Conservation (phyloP, 1,140 invertebrate species). For the Carcinoscorpius rotundicauda region DNA sequence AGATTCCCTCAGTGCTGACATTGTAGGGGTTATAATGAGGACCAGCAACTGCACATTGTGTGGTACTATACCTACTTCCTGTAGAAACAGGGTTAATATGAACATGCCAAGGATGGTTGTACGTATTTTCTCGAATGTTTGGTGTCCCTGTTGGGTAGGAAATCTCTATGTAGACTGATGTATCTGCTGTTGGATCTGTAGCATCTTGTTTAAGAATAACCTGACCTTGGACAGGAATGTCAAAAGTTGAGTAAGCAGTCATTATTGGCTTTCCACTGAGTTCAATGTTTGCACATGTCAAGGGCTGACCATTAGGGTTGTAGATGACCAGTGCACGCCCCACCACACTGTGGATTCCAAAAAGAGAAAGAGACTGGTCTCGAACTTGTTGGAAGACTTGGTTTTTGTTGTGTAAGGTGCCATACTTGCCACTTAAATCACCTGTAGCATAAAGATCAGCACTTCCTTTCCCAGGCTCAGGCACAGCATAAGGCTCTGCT, state of each 20-base stretch:
- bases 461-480: constrained; percentile 35
- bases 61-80: constrained; percentile 37
- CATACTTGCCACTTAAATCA: constrained; percentile 75
- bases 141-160: constrained; percentile 36
- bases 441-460: constrained; percentile 79
- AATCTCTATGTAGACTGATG: constrained; percentile 39
- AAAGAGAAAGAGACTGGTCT: constrained; percentile 74
- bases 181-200: constrained; percentile 66
- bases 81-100: constrained; percentile 40
- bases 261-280: constrained; percentile 23
- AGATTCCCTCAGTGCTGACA: constrained; percentile 34
- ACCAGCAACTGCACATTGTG: constrained; percentile 62
- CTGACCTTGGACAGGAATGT: constrained; percentile 75
- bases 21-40: constrained; percentile 65
- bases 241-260: constrained; percentile 39
- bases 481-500: constrained; percentile 26
- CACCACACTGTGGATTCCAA: constrained; percentile 59
- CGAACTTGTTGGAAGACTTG: constrained; percentile 23
- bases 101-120: constrained; percentile 54
- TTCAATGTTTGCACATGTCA: constrained; percentile 41
- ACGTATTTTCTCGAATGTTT: constrained; percentile 33
- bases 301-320: constrained; percentile 28
- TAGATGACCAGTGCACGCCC: constrained; percentile 72
- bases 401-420: constrained; percentile 26
- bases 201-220: constrained; percentile 67